phyloP scores from a whole-genome alignment of 2,797 vertebrate genomes.

The Scolopax rusticola region DNA sequence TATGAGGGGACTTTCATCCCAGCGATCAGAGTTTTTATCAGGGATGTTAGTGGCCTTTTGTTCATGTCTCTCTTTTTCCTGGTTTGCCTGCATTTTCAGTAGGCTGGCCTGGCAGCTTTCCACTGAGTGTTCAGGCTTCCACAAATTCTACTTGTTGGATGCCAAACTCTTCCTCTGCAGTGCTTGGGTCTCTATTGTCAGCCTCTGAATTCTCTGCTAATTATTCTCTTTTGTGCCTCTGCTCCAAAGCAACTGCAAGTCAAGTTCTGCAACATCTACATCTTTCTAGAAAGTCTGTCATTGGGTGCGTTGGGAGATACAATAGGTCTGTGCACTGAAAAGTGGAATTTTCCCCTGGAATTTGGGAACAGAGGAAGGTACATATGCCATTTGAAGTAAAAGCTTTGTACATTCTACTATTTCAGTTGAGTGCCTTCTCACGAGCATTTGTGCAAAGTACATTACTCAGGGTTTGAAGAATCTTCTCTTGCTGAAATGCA shows the following conservation, averaged over 20 bases:
- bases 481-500: background rate
- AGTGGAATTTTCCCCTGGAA: background rate
- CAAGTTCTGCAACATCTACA: background rate
- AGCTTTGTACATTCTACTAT: background rate
- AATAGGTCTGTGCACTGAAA: background rate
- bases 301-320: background rate
- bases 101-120: background rate
- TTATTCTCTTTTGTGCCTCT: background rate
- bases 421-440: background rate
- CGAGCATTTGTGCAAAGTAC: background rate
- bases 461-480: background rate
- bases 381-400: background rate
- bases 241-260: background rate
- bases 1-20: background rate
- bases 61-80: background rate
- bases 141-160: background rate
- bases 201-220: background rate
- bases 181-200: background rate
- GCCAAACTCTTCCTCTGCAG: background rate
- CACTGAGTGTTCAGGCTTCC: background rate
- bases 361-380: background rate
- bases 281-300: background rate
- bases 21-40: background rate
- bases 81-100: background rate
- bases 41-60: background rate